Evolutionary conservation across 2,113 vertebrate species (phyloP).

Genomic region (Crotalus helleri): DNA sequence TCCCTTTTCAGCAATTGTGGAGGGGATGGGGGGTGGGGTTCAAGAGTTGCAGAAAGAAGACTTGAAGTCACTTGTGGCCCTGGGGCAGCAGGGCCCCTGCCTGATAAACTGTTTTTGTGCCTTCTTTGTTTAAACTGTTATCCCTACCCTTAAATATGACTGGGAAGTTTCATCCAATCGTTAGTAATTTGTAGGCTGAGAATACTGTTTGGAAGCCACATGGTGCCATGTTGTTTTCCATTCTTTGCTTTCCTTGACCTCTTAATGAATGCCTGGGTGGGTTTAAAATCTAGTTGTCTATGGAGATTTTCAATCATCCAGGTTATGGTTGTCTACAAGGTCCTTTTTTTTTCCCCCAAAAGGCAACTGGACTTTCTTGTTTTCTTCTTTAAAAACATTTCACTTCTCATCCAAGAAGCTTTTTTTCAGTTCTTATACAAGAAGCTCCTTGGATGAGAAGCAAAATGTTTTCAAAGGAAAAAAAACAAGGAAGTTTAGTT

Average conservation of each 20-base stretch:
- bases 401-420: background rate
- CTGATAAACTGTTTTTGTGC: background rate
- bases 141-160: background rate
- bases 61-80: background rate
- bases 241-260: background rate
- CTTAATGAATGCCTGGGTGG: background rate
- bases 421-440: too few relatives aligned
- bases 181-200: background rate
- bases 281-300: background rate
- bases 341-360: accelerated
- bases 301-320: background rate
- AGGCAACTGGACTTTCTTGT: background rate
- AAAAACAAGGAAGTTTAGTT: background rate
- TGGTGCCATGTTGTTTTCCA: background rate
- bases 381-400: background rate
- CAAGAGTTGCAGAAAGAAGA: background rate
- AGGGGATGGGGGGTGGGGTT: background rate
- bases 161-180: background rate
- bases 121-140: background rate
- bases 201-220: background rate
- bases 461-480: background rate
- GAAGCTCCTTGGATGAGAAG: background rate
- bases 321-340: background rate
- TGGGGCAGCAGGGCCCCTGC: background rate
- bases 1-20: background rate